A percentile compares a stretch with the other conserved stretches of the same genome.
Conservation (phyloP, 2,888 invertebrate species). For the Suillia variegata region DNA sequence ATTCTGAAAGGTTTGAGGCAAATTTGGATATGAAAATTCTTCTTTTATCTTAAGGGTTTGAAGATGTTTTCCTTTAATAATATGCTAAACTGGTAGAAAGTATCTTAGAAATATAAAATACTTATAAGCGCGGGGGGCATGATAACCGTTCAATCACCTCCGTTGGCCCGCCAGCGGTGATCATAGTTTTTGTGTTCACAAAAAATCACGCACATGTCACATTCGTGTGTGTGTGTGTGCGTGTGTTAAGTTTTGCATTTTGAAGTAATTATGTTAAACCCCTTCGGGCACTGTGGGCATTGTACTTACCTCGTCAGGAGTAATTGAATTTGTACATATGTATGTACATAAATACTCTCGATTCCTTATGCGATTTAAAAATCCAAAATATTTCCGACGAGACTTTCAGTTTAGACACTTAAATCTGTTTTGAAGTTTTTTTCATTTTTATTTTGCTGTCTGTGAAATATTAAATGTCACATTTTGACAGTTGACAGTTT, state of each 20-base stretch:
- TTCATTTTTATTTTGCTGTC: conserved; percentile 28
- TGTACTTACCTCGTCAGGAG: not conserved
- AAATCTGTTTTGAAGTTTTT: conserved; percentile 6
- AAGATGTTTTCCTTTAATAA: too few species aligned
- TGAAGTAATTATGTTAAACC: not conserved
- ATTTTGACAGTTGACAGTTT: conserved; percentile 50
- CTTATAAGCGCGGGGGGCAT: too few species aligned
- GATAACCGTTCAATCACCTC: too few species aligned
- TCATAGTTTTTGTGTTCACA: too few species aligned
- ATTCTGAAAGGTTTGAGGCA: too few species aligned
- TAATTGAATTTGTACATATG: not conserved
- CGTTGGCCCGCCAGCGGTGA: too few species aligned
- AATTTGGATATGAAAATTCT: too few species aligned
- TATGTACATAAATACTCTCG: too few species aligned
- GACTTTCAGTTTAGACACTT: not conserved
- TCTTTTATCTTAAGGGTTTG: too few species aligned
- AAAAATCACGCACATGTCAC: not conserved
- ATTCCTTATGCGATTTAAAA: not conserved
- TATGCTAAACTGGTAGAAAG: too few species aligned
- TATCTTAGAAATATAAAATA: too few species aligned
- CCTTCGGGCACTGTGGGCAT: not conserved
- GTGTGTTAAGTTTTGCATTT: not conserved
- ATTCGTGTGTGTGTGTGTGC: not conserved
- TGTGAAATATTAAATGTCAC: conserved; percentile 54
- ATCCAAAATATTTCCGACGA: too few species aligned